A percentile compares a stretch with the other conserved stretches of the same genome.
phyloP scores from a whole-genome alignment of 2,113 vertebrate species.

The Opisthocomus hoazin region DNA sequence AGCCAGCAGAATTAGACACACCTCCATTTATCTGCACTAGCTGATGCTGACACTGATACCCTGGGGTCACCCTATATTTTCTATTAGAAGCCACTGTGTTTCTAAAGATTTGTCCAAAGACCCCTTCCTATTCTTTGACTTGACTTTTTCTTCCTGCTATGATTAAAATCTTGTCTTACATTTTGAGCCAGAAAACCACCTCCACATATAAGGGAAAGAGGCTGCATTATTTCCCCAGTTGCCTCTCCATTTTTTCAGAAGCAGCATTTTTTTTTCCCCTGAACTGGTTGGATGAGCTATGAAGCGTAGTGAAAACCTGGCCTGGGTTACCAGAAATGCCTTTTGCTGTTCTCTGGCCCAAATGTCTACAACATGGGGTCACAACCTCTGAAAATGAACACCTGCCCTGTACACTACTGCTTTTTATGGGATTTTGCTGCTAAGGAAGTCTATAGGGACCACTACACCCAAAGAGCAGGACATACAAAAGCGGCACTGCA shows the following conservation, averaged over 20 bases:
- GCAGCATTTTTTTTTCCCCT: background rate
- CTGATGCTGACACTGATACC: background rate
- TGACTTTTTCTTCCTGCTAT: background rate
- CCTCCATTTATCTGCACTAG: background rate
- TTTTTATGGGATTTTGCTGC: background rate
- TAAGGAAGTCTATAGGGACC: background rate
- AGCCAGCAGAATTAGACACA: background rate
- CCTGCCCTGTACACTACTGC: background rate
- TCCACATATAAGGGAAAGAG: background rate
- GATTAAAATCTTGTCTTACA: background rate
- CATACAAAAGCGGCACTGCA: background rate
- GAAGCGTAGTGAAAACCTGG: background rate
- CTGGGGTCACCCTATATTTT: background rate
- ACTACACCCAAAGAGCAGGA: background rate
- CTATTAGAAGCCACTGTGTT: background rate
- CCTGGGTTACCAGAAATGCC: background rate
- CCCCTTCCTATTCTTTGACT: background rate
- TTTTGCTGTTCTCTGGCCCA: background rate
- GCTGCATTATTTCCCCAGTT: background rate
- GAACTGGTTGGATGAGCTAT: background rate
- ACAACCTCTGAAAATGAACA: background rate
- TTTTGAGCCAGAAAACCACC: background rate
- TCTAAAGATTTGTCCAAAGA: background rate
- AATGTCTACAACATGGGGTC: background rate
- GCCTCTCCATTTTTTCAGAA: background rate